Base-by-base conservation (phyloP, 2,797 vertebrate genomes). In the Sebastes nivosus region DNA sequence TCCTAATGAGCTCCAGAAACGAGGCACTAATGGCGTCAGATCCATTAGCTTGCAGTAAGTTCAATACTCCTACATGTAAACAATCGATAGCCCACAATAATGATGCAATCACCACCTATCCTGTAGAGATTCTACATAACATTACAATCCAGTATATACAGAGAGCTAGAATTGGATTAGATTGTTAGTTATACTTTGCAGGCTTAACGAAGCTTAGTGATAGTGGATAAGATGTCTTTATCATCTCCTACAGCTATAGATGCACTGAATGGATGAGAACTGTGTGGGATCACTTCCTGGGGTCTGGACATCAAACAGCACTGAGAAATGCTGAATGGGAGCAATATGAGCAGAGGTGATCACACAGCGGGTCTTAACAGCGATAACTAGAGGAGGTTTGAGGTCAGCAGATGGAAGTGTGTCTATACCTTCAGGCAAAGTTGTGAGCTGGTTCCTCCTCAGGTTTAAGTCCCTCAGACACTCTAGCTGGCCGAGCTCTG, bases 401-500 rank as follows among this genome's bases (percentile, higher is more conserved):
- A 18, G 55, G 32, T 66, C 24, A 70, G 1, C 0, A 1, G 22
- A 38, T 6, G 60, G 16, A 57, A 5, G 6, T 4, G 63, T 50
- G 34, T 42, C 1, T 22, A 13, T 87, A 98, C 98, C 98, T 81
- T 97, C 95, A 13, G 98, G 98, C 86, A 99, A 91, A 1, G 89
- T 83, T 14, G 91, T 87, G 46, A 99, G 95, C 79, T 96, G 97
- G 84, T 99, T 99, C 85, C 97, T 95, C 72, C 98, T 93, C 59
- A 98, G 89, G 67, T 95, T 98, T 32, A 99, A 89, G 81, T 99
- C 98, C 67, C 98, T 95, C 83, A 99, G 94, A 79, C 94, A 93
- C 75, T 95, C 94, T 38, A 99, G 90, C 80, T 95, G 95, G 1
- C 97, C 96, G 25, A 98, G 89, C 72, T 97, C 96, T 22, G 92